Evolutionary conservation across 2,797 vertebrate species (phyloP).

Genomic region (Oryzias dopingdopingensis): DNA sequence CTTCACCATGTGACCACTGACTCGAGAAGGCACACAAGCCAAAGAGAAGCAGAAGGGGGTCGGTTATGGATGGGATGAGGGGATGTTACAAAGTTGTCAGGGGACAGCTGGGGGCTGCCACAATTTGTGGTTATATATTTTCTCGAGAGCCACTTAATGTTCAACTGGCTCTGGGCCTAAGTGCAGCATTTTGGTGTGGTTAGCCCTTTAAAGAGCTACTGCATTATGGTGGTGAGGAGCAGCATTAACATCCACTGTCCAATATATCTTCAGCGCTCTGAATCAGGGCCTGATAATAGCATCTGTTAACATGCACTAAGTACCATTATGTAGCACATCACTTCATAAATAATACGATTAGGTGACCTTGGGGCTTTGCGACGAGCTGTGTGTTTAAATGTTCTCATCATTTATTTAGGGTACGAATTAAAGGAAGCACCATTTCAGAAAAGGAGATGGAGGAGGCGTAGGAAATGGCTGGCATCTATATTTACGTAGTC

Average conservation of each 20-base stretch:
- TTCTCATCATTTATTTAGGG: constrained; percentile 99
- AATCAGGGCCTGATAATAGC: constrained; percentile 98
- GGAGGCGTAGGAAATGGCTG: constrained; percentile 79
- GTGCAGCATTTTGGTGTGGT: constrained; percentile 84
- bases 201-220: constrained; percentile 82
- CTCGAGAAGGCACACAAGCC: constrained; percentile 31
- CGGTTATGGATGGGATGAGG: constrained; percentile 68
- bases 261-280: constrained; percentile 95
- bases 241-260: constrained; percentile 90
- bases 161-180: constrained; percentile 87
- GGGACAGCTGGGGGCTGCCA: constrained; percentile 70
- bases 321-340: constrained; percentile 99
- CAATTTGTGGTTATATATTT: constrained; percentile 83
- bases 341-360: constrained; percentile 99
- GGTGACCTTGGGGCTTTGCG: constrained; percentile 91
- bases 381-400: constrained; percentile 97
- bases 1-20: constrained; percentile 43
- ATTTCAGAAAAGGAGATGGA: constrained; percentile 76
- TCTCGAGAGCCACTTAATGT: constrained; percentile 85
- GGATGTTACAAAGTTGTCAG: constrained; percentile 63
- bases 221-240: constrained; percentile 84
- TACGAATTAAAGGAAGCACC: constrained; percentile 95
- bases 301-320: constrained; percentile 99
- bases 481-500: constrained; percentile 81
- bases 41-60: constrained; percentile 34